Evolutionary conservation across 2,888 invertebrate genomes (phyloP), one percentile per base, ranked within the genome.

Genomic region (Sarcophaga variegata): DNA sequence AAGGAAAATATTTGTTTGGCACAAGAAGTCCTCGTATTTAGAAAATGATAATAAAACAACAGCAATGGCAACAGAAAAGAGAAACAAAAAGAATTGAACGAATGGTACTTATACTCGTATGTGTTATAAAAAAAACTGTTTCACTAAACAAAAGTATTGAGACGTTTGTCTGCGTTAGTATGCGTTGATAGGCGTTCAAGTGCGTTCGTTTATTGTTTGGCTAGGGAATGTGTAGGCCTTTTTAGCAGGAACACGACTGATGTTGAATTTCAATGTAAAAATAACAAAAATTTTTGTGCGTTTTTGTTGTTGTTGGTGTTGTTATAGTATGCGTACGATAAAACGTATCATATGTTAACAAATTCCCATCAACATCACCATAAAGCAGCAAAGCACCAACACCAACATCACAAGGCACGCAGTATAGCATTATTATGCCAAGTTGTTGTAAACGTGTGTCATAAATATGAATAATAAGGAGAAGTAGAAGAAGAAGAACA

Each of bases 1-100:
- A 80, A 75, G 60, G 69, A n/a, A 75, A 84, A 71, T 64, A 80
- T 79, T 80, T 64, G 60, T 84, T 75, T 75, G 63, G 17, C 45
- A 72, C 22, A 79, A 75, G 75, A 63, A 71, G 45, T 20, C 54
- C 2, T 37, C 8, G 37, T 37, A 37, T 69, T 69, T 25, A 70
- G 60, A 8, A 25, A 22, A 70, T 14, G 37, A 37, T 37, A 67
- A 47, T 37, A 27, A 37, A 37, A 59, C n/a, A 59, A 81, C 67
- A 71, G 47, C 27, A 59, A 67, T 47, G 37, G 25, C 22, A 74
- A 60, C 49, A 10, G 12, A 49, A 49, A 49, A 12, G 12, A 49
- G 12, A 49, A 3, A 49, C 0, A 49, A 49, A 49, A 49, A 49
- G 14, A 49, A 49, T 12, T 49, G 0, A 49, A 49, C 1, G 14